Evolutionary conservation across 2,113 vertebrate species (phyloP).

Genomic region (Hyperopisus bebe): DNA sequence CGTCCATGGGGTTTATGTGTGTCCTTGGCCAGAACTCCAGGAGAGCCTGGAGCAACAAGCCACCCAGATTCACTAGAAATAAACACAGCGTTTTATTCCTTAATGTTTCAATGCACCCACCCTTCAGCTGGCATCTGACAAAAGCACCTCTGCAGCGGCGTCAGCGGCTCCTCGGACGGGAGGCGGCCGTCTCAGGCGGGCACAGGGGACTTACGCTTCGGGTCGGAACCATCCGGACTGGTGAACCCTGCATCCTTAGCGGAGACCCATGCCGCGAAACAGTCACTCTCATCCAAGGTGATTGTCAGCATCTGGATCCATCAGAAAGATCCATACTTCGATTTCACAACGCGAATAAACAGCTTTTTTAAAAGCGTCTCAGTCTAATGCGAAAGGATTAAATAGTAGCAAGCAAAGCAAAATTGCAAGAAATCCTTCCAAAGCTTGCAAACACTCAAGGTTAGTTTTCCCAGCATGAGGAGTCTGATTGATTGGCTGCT

Average conservation of each 20-base stretch:
- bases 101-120: not conserved
- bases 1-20: constrained; percentile 93
- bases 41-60: constrained; percentile 88
- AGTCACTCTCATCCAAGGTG: constrained; percentile 95
- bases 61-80: constrained; percentile 82
- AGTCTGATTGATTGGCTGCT: not conserved
- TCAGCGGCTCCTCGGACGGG: not conserved
- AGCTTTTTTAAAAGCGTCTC: not conserved
- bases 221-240: constrained; percentile 91
- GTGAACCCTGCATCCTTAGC: constrained; percentile 96
- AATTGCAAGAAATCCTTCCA: not conserved
- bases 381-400: not conserved
- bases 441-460: not conserved
- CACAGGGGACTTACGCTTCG: constrained; percentile 74
- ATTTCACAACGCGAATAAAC: not conserved
- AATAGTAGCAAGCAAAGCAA: not conserved
- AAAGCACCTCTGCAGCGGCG: not conserved
- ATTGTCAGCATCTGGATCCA: constrained; percentile 87
- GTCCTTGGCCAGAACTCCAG: constrained; percentile 97
- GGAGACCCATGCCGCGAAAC: constrained; percentile 97
- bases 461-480: not conserved
- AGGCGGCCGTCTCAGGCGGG: not conserved
- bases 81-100: not conserved
- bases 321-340: not conserved
- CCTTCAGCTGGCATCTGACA: not conserved